These are phyloP conservation scores for Synanthedon tipuliformis DNA, from an alignment of 2,888 invertebrate species.

Conservation along the genomic window DNA sequence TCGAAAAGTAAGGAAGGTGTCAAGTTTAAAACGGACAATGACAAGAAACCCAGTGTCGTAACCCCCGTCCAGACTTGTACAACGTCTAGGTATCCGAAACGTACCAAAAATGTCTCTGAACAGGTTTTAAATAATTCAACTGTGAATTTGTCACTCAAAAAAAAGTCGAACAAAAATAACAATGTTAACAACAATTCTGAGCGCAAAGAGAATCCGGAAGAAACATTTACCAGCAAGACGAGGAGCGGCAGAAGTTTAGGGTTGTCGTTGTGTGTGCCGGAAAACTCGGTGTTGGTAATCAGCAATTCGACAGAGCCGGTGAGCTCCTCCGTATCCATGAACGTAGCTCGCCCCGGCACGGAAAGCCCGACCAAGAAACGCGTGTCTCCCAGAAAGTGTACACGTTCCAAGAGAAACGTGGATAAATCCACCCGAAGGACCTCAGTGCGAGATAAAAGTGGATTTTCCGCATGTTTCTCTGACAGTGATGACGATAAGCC, in stretches of 20 bases:
- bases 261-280: slow-evolving; percentile 24
- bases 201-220: slow-evolving; percentile 39
- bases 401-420: slow-evolving; percentile 20
- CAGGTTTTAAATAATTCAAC: slow-evolving; percentile 10
- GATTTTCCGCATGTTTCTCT: slow-evolving; percentile 53
- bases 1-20: slow-evolving; percentile 13
- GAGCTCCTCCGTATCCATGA: slow-evolving; percentile 39
- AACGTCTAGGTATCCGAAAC: slow-evolving; percentile 45
- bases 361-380: slow-evolving; percentile 16
- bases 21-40: slow-evolving; percentile 10
- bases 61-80: slow-evolving; percentile 36
- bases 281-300: slow-evolving; percentile 39
- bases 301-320: slow-evolving; percentile 40
- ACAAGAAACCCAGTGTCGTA: slow-evolving; percentile 13
- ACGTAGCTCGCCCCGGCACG: slow-evolving; percentile 27
- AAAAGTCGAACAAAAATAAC: slow-evolving; percentile 21
- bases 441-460: slow-evolving; percentile 46
- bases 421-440: slow-evolving; percentile 29
- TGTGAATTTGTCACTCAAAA: slow-evolving; percentile 14
- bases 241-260: slow-evolving; percentile 43
- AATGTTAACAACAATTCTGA: slow-evolving; percentile 31
- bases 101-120: slow-evolving; percentile 23
- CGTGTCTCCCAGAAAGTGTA: slow-evolving; percentile 8
- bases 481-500: slow-evolving; percentile 58
- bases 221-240: slow-evolving; percentile 29